A percentile compares a stretch with the other conserved stretches of the same genome.
phyloP scores from a whole-genome alignment of 1,140 invertebrate species.

The Drosophila littoralis region DNA sequence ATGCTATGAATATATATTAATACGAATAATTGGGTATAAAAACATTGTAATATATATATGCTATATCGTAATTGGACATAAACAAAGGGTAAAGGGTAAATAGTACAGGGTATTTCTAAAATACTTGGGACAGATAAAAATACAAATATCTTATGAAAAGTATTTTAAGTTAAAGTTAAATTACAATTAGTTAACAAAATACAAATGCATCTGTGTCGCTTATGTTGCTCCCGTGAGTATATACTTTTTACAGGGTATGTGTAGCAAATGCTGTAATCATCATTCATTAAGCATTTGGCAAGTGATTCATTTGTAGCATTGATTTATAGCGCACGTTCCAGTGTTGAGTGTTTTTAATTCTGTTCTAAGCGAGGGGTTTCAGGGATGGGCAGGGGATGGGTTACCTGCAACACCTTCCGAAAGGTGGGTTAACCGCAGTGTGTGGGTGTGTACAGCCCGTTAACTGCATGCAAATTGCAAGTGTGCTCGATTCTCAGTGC shows the following conservation, averaged over 20 bases:
- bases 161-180: too few species aligned
- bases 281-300: constrained; percentile 68
- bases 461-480: constrained; percentile 65
- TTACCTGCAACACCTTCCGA: constrained; percentile 19
- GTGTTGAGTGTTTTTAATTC: constrained; percentile 10
- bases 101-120: too few species aligned
- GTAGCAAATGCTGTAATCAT: constrained; percentile 29
- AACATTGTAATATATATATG: too few species aligned
- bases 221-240: not conserved
- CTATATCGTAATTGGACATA: too few species aligned
- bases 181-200: not conserved
- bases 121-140: too few species aligned
- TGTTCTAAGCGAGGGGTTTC: not conserved
- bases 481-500: constrained; percentile 4
- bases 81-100: too few species aligned
- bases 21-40: too few species aligned
- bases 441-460: constrained; percentile 35
- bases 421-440: constrained; percentile 42
- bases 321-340: constrained; percentile 67
- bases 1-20: not conserved
- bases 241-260: constrained; percentile 23
- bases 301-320: constrained; percentile 73
- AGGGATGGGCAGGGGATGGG: not conserved
- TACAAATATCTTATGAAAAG: too few species aligned
- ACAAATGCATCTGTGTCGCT: not conserved